Percentiles rank a stretch among this genome's conserved stretches.
These are phyloP conservation scores for Carabus problematicus DNA, from an alignment of 2,888 invertebrate genomes.

Conservation along the genomic window DNA sequence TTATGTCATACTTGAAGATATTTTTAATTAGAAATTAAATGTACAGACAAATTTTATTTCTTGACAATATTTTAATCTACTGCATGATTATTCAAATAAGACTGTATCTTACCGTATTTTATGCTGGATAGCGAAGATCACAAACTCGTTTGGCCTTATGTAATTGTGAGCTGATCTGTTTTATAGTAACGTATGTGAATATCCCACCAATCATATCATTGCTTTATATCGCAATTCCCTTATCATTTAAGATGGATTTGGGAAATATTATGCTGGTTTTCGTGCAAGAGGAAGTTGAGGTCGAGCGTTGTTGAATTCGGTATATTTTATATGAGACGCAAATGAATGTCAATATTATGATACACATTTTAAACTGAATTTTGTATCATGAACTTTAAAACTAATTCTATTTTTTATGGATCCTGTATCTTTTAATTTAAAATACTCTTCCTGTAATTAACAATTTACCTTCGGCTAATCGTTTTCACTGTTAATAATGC, in stretches of 20 bases:
- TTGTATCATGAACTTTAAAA: too few species aligned
- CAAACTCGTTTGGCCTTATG: not conserved
- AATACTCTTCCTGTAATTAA: too few species aligned
- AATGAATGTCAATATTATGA: too few species aligned
- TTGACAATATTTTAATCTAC: not conserved
- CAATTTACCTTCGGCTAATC: too few species aligned
- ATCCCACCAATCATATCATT: not conserved
- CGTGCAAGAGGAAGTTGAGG: slow-evolving; percentile 5
- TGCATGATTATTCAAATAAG: not conserved
- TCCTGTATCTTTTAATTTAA: too few species aligned
- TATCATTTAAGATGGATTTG: slow-evolving; percentile 9
- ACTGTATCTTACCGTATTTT: slow-evolving; percentile 8
- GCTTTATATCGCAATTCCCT: not conserved
- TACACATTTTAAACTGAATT: too few species aligned
- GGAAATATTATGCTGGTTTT: slow-evolving; percentile 6
- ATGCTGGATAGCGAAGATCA: not conserved
- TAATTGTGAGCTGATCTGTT: slow-evolving; percentile 1
- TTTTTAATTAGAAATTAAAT: not conserved
- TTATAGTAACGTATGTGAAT: not conserved
- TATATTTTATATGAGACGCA: too few species aligned
- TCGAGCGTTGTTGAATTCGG: not conserved
- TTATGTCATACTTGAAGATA: too few species aligned
- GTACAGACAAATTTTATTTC: not conserved
- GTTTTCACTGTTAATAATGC: too few species aligned
- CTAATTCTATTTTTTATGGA: too few species aligned